Base-by-base conservation (phyloP, 1,140 invertebrate genomes). In the Drosophila fuyamai region DNA sequence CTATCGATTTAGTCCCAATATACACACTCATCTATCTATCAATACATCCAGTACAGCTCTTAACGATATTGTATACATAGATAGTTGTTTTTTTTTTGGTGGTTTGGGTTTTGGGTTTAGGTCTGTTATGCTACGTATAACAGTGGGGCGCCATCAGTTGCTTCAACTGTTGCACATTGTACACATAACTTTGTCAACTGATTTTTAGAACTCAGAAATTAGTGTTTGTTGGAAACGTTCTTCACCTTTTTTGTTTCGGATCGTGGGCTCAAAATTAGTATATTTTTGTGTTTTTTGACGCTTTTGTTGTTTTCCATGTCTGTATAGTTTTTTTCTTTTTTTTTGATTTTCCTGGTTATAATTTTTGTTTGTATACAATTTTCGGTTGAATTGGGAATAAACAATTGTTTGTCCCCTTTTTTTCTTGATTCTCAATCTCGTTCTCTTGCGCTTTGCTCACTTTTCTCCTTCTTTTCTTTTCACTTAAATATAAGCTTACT, bases 401-500 rank as follows among this genome's bases (percentile, higher is more conserved):
- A 58, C 46, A 68, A 35, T 40, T n/a, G 18, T 10, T 57, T 54
- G 44, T 38, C 13, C 6, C 7, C 32, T 54, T 56, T 44, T 59
- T 51, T 44, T 27, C 35, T 38, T 60, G 60, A 43, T 63, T 56
- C 73, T 60, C 43, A 55, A 50, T 77, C 54, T 60, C 59, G 27
- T 56, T 8, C 44, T 48, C 59, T 35, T 61, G 13, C 40, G 14
- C 61, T 57, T 43, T 38, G 29, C 43, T 62, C 40, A 47, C 43
- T 55, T 53, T 13, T 56, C 43, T 55, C 14, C 29, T 55, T 48
- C 8, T 32, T 10, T 18, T 50, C 27, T 55, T 41, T 48, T 70
- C 50, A 63, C 78, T 86, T 84, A 85, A 80, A 38, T 62, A n/a
- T 83, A 85, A 32, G 66, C 82, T 77, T 77, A 81, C 56, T 82